Conservation (phyloP, 2,797 vertebrate genomes). For the Siniperca scherzeri region DNA sequence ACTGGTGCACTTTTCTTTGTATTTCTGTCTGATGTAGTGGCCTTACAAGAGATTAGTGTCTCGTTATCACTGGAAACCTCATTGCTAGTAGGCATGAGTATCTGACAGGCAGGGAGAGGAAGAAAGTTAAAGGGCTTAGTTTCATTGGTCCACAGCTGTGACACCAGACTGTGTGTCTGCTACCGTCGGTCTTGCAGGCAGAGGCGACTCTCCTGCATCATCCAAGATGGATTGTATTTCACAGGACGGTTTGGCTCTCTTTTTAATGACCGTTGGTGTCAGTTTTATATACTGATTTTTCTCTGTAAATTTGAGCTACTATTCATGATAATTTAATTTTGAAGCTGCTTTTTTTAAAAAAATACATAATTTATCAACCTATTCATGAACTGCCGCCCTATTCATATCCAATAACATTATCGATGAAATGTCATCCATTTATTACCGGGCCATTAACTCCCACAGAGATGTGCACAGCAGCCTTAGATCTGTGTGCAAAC, state of each 20-base stretch:
- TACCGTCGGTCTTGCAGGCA: not conserved
- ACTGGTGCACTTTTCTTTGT: constrained; percentile 5
- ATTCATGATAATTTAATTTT: constrained; percentile 4
- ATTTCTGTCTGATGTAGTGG: constrained; percentile 8
- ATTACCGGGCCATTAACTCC: constrained; percentile 34
- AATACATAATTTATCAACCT: constrained; percentile 13
- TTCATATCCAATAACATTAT: constrained; percentile 24
- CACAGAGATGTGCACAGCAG: constrained; percentile 5
- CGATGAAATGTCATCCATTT: constrained; percentile 44
- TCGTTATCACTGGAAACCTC: constrained; percentile 51
- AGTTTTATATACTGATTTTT: not conserved
- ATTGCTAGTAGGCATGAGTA: constrained; percentile 20
- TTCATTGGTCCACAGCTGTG: constrained; percentile 49
- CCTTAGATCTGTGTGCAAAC: constrained; percentile 9
- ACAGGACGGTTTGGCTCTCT: not conserved
- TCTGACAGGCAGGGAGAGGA: constrained; percentile 21
- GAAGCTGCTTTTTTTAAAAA: constrained; percentile 9
- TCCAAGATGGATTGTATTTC: constrained; percentile 16
- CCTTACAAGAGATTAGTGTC: constrained; percentile 42
- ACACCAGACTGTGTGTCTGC: constrained; percentile 35
- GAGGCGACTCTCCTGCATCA: constrained; percentile 17
- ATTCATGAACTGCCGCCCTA: not conserved
- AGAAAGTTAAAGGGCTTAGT: constrained; percentile 39
- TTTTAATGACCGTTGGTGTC: not conserved
- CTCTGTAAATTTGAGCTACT: not conserved